phyloP scores from a whole-genome alignment of 2,113 vertebrate genomes.

The Halcyon malimbica region DNA sequence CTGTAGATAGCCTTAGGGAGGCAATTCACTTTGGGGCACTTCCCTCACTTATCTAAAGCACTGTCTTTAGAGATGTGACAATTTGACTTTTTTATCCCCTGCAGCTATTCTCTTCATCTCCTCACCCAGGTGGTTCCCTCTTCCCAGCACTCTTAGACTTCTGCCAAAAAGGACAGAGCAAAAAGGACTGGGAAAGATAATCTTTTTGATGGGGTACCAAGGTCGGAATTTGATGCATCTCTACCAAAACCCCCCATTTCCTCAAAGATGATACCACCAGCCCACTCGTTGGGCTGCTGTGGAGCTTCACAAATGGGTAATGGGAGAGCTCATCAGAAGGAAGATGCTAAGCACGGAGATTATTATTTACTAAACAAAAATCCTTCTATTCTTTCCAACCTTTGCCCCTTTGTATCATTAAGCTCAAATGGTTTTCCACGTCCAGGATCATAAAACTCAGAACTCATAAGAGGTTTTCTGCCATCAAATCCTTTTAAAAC shows the following conservation, averaged over 20 bases:
- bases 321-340: neutral
- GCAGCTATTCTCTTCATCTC: neutral
- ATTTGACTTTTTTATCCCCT: neutral
- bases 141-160: neutral
- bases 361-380: constrained; percentile 35
- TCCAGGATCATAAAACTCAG: constrained; percentile 1
- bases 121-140: neutral
- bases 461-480: constrained; percentile 39
- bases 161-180: neutral
- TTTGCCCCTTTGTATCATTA: constrained; percentile 4
- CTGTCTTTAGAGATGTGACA: neutral
- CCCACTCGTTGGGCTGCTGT: neutral
- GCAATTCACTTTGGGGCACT: neutral
- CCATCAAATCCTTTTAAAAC: constrained; percentile 44
- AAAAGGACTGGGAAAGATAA: neutral
- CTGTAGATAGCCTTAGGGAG: neutral
- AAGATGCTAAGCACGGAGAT: neutral
- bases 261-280: neutral
- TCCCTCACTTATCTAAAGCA: neutral
- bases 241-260: neutral
- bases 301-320: neutral
- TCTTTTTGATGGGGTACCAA: neutral
- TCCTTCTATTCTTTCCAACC: neutral
- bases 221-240: neutral
- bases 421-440: neutral